Evolutionary conservation across 2,797 vertebrate species (phyloP).

Genomic region (Hippopotamyrus pictus): DNA sequence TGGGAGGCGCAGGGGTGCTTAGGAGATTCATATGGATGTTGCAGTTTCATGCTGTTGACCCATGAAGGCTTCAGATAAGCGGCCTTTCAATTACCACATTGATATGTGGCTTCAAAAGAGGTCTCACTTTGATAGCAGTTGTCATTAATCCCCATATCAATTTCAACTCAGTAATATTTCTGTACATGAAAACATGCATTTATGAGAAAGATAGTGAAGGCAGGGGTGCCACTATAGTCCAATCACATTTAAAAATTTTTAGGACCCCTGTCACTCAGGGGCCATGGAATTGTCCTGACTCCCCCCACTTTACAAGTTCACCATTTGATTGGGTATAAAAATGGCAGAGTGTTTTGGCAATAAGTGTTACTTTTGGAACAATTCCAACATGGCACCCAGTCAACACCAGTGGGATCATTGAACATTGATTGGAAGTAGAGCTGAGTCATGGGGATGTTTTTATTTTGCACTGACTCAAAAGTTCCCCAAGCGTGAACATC

Average conservation of each 20-base stretch:
- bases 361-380: neutral
- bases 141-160: neutral
- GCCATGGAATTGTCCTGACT: neutral
- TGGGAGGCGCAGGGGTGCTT: neutral
- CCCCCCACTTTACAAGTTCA: neutral
- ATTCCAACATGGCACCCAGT: neutral
- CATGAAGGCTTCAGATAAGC: neutral
- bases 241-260: neutral
- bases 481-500: neutral
- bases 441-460: neutral
- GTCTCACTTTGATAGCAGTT: neutral
- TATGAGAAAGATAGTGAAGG: neutral
- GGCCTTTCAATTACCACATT: neutral
- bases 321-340: neutral
- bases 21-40: neutral
- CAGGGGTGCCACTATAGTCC: neutral
- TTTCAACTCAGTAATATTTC: neutral
- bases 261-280: neutral
- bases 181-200: neutral
- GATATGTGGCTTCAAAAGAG: neutral
- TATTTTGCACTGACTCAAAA: neutral
- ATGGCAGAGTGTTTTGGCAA: neutral
- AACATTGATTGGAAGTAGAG: neutral
- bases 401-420: neutral
- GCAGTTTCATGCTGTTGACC: neutral